Evolutionary conservation across 2,797 vertebrate genomes (phyloP).

Genomic region (Tangara arthus): DNA sequence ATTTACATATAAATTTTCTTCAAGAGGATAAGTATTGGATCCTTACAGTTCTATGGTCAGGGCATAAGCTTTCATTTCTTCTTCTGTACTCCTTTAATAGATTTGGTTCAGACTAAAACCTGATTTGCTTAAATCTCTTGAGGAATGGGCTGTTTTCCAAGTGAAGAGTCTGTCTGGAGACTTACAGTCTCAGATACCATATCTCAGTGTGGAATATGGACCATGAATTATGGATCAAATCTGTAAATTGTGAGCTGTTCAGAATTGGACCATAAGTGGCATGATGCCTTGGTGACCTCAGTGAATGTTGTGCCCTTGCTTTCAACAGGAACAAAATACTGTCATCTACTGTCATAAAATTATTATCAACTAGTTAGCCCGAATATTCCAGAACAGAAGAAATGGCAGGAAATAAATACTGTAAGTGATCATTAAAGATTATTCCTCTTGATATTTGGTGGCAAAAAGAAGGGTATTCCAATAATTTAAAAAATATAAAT

Average conservation of each 20-base stretch:
- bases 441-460: background rate
- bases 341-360: background rate
- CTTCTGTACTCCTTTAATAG: background rate
- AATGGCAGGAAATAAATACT: background rate
- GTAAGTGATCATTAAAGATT: background rate
- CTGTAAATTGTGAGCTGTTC: background rate
- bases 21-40: background rate
- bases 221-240: background rate
- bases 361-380: background rate
- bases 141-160: background rate
- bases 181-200: background rate
- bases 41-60: background rate
- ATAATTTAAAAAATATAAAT: background rate
- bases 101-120: background rate
- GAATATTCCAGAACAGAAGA: background rate
- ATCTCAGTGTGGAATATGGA: background rate
- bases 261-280: background rate
- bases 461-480: background rate
- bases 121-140: background rate
- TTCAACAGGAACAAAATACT: background rate
- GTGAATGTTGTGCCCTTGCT: background rate
- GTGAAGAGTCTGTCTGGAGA: background rate
- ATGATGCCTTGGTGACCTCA: background rate
- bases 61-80: background rate
- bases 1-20: background rate